Conservation (phyloP, 2,888 invertebrate species). For the Tetranychus piercei region DNA sequence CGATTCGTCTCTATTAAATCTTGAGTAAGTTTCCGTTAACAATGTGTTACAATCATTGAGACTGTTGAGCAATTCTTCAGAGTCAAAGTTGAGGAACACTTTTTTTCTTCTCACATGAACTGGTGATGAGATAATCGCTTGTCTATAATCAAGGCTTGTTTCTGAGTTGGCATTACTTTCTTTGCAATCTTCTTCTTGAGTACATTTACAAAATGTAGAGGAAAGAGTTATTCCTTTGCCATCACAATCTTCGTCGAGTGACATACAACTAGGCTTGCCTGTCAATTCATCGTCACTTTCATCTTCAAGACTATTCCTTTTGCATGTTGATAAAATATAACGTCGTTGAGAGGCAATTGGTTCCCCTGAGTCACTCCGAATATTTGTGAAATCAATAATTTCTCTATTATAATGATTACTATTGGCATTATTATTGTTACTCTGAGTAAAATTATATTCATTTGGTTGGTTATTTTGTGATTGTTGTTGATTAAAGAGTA, state of each 20-base stretch:
- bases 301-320: constrained; percentile 13
- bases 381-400: not conserved
- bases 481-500: not conserved
- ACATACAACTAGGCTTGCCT: constrained; percentile 11
- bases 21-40: not conserved
- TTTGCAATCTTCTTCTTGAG: constrained; percentile 1
- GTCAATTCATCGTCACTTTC: not conserved
- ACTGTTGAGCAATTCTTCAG: constrained; percentile 6
- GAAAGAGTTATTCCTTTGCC: not conserved
- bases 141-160: not conserved
- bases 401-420: not conserved
- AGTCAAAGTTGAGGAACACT: not conserved
- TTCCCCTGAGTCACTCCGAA: not conserved
- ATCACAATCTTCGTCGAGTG: constrained; percentile 15
- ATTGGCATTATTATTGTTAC: not conserved
- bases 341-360: not conserved
- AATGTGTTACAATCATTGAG: not conserved
- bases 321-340: constrained; percentile 7
- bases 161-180: not conserved
- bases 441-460: not conserved
- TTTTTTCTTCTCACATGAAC: not conserved
- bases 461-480: not conserved
- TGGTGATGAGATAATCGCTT: not conserved
- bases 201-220: constrained; percentile 7
- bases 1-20: not conserved